Percentiles rank a stretch among this genome's conserved stretches.
Conservation (phyloP, 1,140 invertebrate genomes). For the Atta colombica region DNA sequence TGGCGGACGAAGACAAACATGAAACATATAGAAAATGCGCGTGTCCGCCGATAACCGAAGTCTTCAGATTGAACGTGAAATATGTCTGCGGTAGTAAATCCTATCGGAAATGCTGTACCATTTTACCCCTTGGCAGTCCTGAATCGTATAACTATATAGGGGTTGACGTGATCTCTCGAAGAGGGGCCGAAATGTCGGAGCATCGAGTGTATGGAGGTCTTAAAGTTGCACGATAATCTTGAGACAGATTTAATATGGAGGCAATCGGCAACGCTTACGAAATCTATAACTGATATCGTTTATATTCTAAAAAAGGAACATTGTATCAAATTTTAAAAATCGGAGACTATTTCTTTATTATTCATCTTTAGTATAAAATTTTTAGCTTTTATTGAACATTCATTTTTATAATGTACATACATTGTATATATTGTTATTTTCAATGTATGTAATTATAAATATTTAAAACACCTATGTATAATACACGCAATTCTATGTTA, state of each 20-base stretch:
- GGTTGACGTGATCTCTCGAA: constrained; percentile 64
- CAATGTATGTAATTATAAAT: too few species aligned
- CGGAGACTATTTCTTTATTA: too few species aligned
- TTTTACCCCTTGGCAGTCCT: constrained; percentile 51
- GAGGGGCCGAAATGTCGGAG: constrained; percentile 30
- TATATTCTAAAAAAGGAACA: not conserved
- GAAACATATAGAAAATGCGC: constrained; percentile 45
- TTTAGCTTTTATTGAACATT: not conserved
- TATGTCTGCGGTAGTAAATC: constrained; percentile 77
- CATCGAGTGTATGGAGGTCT: constrained; percentile 51
- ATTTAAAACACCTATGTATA: too few species aligned
- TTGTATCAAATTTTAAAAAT: constrained; percentile 17
- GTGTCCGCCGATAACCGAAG: constrained; percentile 49
- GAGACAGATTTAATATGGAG: constrained; percentile 75
- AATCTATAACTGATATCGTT: constrained; percentile 59
- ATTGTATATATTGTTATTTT: too few species aligned
- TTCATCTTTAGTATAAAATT: not conserved
- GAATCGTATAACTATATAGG: constrained; percentile 73
- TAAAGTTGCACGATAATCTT: constrained; percentile 70
- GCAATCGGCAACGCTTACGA: constrained; percentile 60
- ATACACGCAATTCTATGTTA: too few species aligned
- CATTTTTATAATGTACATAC: too few species aligned
- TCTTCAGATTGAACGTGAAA: constrained; percentile 73
- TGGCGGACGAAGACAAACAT: constrained; percentile 52
- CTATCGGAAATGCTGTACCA: constrained; percentile 67